These are phyloP conservation scores for Orchesella flavescens DNA, from an alignment of 2,888 invertebrate species.

Conservation along the genomic window DNA sequence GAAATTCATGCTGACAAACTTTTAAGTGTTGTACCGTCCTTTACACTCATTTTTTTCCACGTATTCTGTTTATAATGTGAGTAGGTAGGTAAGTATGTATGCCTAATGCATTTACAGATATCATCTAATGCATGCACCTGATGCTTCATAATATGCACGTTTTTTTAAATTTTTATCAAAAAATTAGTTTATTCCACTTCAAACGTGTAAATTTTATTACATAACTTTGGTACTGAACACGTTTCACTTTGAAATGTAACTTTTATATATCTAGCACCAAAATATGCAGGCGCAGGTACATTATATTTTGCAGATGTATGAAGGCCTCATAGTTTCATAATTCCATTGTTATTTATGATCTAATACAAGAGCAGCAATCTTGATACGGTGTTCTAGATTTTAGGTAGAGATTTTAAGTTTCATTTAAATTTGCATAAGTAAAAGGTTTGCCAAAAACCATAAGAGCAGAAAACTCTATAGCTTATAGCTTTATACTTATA, in stretches of 20 bases:
- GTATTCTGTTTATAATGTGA: too few relatives aligned
- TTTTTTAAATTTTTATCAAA: too few relatives aligned
- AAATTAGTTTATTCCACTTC: not conserved
- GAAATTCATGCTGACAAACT: conserved; percentile 36
- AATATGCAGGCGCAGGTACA: too few relatives aligned
- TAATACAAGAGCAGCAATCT: conserved; percentile 27
- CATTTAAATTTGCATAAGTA: conserved; percentile 16
- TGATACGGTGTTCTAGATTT: conserved; percentile 33
- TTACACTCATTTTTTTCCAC: too few relatives aligned
- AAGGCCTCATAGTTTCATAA: conserved; percentile 22
- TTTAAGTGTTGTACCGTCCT: not conserved
- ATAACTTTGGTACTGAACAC: too few relatives aligned
- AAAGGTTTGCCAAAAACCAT: conserved; percentile 33
- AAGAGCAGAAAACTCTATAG: not conserved
- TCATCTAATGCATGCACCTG: too few relatives aligned
- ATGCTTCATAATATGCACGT: too few relatives aligned
- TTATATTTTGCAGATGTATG: not conserved
- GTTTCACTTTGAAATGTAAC: not conserved
- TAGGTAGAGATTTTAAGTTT: conserved; percentile 6
- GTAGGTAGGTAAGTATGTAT: too few relatives aligned
- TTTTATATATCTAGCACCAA: too few relatives aligned
- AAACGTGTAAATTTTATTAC: not conserved
- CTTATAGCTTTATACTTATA: too few relatives aligned
- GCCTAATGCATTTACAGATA: too few relatives aligned
- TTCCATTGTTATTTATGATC: conserved; percentile 26